A percentile compares a stretch with the other conserved stretches of the same genome.
These are phyloP conservation scores for Pholis gunnellus DNA, from an alignment of 2,113 vertebrate species.

Conservation along the genomic window DNA sequence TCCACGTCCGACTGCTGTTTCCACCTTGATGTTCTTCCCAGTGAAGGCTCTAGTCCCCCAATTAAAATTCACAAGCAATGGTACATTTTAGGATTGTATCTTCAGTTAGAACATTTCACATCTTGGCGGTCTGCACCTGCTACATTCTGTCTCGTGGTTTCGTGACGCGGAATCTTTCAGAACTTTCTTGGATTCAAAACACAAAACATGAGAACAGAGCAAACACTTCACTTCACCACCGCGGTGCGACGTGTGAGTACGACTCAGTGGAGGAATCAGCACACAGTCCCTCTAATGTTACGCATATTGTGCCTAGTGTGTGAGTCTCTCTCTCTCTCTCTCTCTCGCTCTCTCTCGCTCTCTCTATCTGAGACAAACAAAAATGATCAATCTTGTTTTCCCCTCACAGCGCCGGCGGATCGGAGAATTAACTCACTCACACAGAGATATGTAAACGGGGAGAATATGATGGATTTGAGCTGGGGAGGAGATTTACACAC, in stretches of 20 bases:
- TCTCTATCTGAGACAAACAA: slow-evolving; percentile 28
- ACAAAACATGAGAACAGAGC: background rate
- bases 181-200: too few relatives aligned
- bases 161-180: background rate
- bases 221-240: background rate
- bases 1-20: background rate
- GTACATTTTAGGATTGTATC: background rate
- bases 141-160: background rate
- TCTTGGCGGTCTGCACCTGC: background rate
- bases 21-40: background rate
- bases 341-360: background rate
- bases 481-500: slow-evolving; percentile 36
- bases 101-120: background rate
- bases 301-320: slow-evolving; percentile 7
- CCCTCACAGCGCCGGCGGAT: slow-evolving; percentile 3
- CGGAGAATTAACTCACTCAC: slow-evolving; percentile 52
- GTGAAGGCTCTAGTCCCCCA: background rate
- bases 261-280: background rate
- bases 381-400: slow-evolving; percentile 50
- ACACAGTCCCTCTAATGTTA: background rate
- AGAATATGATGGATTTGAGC: slow-evolving; percentile 62
- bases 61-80: background rate
- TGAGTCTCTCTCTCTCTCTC: background rate
- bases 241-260: background rate
- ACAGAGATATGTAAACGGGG: slow-evolving; percentile 42